Percentiles rank a stretch among this genome's conserved stretches.
phyloP scores from a whole-genome alignment of 2,113 vertebrate species.

The Salvelinus fontinalis region DNA sequence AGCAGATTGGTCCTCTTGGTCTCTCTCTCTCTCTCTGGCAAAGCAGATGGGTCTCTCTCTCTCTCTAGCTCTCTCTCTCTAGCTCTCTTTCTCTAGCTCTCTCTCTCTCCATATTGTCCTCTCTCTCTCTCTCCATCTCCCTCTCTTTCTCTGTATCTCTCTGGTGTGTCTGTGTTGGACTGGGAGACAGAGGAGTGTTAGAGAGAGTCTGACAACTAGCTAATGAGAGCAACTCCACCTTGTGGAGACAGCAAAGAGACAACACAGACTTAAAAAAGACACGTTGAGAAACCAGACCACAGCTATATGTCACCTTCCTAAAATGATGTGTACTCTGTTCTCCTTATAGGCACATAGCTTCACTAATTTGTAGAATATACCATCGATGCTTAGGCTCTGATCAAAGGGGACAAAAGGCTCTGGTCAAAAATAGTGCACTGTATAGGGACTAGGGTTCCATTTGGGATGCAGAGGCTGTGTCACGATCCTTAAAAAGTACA shows the following conservation, averaged over 20 bases:
- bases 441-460: not conserved
- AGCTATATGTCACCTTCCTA: not conserved
- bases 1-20: too few species aligned
- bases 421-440: not conserved
- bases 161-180: not conserved
- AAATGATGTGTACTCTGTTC: too few species aligned
- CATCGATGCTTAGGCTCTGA: too few species aligned
- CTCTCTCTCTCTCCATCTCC: not conserved
- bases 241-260: conserved; percentile 58
- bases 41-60: too few species aligned
- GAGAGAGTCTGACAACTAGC: conserved; percentile 34
- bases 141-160: not conserved
- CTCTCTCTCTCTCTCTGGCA: too few species aligned
- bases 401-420: too few species aligned
- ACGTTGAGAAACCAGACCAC: not conserved
- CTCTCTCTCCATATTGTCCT: not conserved
- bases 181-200: not conserved
- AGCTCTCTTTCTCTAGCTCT: too few species aligned
- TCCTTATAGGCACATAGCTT: too few species aligned
- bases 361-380: too few species aligned
- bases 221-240: conserved; percentile 76
- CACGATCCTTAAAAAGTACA: not conserved
- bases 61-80: too few species aligned
- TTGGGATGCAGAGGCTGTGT: not conserved
- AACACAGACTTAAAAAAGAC: conserved; percentile 28